These are phyloP conservation scores for Mythimna lalbum DNA, from an alignment of 2,888 invertebrate genomes.

Conservation along the genomic window DNA sequence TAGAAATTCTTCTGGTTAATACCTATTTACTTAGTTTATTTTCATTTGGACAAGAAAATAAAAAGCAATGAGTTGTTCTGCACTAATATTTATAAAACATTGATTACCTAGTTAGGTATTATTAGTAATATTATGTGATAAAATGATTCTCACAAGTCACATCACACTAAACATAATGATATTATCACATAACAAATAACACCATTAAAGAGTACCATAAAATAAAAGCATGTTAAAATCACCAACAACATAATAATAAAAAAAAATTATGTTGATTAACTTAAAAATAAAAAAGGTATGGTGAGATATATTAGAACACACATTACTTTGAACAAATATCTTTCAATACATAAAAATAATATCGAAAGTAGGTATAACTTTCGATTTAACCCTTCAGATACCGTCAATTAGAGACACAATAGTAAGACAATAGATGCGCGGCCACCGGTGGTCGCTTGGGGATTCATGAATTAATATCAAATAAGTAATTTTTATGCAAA, in stretches of 20 bases:
- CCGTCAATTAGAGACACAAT: no score
- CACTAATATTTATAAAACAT: not conserved
- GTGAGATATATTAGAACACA: no score
- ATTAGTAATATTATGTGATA: not conserved
- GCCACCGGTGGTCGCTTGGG: no score
- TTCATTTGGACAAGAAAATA: not conserved
- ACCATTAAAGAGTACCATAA: not conserved
- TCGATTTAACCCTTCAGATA: no score
- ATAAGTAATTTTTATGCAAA: not conserved
- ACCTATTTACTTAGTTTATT: not conserved
- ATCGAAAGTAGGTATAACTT: no score
- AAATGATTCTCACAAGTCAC: not conserved
- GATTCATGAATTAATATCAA: no score
- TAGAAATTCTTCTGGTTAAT: not conserved
- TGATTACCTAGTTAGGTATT: not conserved
- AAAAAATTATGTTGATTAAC: not conserved
- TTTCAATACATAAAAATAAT: not conserved
- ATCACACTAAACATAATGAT: not conserved
- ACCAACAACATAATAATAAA: not conserved
- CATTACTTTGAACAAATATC: not conserved
- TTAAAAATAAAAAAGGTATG: not conserved
- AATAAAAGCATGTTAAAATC: no score
- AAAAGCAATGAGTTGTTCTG: not conserved
- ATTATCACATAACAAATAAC: not conserved
- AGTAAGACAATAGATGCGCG: no score